Evolutionary conservation across 2,888 invertebrate species (phyloP).

Genomic region (Folsomia candida): DNA sequence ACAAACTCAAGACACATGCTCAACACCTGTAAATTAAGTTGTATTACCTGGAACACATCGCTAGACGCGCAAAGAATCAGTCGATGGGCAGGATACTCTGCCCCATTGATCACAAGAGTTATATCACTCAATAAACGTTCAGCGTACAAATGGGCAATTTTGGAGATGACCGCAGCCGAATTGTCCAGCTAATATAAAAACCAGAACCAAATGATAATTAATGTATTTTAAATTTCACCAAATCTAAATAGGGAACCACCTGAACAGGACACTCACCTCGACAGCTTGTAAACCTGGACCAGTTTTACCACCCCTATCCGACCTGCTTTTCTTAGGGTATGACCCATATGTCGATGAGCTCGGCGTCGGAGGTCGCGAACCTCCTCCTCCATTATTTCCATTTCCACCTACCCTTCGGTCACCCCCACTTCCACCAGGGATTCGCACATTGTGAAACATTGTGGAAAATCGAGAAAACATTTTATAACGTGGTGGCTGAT

Average conservation of each 20-base stretch:
- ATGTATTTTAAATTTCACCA: not conserved
- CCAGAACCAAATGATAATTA: not conserved
- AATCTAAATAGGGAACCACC: not conserved
- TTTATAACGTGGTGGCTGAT: too few relatives aligned
- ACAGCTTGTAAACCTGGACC: not conserved
- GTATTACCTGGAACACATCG: constrained; percentile 90
- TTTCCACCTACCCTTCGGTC: not conserved
- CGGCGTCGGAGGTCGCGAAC: not conserved
- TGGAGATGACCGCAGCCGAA: constrained; percentile 73
- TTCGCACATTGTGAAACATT: constrained; percentile 38
- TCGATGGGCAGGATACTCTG: constrained; percentile 77
- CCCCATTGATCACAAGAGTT: constrained; percentile 73
- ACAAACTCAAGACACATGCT: constrained; percentile 1
- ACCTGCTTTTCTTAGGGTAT: not conserved
- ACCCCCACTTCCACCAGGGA: constrained; percentile 21
- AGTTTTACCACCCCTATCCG: not conserved
- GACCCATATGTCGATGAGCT: not conserved
- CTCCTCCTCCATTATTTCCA: constrained; percentile 19
- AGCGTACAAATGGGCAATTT: constrained; percentile 78
- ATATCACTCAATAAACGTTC: constrained; percentile 88
- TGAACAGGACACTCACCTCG: not conserved
- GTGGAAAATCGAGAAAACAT: constrained; percentile 42
- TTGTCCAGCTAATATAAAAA: constrained; percentile 71
- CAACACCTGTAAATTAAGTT: too few relatives aligned
- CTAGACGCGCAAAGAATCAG: constrained; percentile 89